These are phyloP conservation scores for Heliconius erato DNA, from an alignment of 2,888 invertebrate genomes.

Conservation along the genomic window DNA sequence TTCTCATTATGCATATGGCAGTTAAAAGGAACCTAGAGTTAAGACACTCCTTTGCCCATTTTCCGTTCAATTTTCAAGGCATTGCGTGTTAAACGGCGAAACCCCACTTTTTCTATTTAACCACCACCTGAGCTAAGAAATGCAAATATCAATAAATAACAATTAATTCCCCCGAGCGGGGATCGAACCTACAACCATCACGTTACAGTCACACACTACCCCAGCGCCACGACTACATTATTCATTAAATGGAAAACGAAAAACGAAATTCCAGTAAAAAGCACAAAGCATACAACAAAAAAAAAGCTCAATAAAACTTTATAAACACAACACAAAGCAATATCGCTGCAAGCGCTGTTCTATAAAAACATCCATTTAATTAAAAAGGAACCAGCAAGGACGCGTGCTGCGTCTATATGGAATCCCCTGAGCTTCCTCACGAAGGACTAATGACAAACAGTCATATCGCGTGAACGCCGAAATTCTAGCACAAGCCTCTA, in stretches of 20 bases:
- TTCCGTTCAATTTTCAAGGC: too few species aligned
- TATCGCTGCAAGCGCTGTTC: constrained; percentile 23
- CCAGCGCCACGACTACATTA: not conserved
- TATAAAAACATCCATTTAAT: constrained; percentile 44
- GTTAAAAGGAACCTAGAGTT: too few species aligned
- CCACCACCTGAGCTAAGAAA: too few species aligned
- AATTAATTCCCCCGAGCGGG: too few species aligned
- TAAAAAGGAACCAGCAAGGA: constrained; percentile 49
- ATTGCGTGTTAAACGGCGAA: too few species aligned
- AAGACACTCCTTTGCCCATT: too few species aligned
- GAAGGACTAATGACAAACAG: constrained; percentile 61
- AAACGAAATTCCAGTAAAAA: not conserved
- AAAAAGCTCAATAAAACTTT: constrained; percentile 17
- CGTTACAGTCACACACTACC: too few species aligned
- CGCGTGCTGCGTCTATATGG: constrained; percentile 37
- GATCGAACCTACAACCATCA: too few species aligned
- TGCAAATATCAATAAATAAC: too few species aligned
- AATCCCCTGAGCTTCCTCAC: constrained; percentile 47
- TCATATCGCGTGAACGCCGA: constrained; percentile 64
- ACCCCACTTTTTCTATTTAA: too few species aligned
- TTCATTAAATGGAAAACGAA: not conserved
- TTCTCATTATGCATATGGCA: too few species aligned
- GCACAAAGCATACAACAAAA: not conserved
- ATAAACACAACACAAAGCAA: constrained; percentile 29
- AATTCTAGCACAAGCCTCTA: constrained; percentile 43